Evolutionary conservation across 2,797 vertebrate genomes (phyloP).

Genomic region (Numenius phaeopus): DNA sequence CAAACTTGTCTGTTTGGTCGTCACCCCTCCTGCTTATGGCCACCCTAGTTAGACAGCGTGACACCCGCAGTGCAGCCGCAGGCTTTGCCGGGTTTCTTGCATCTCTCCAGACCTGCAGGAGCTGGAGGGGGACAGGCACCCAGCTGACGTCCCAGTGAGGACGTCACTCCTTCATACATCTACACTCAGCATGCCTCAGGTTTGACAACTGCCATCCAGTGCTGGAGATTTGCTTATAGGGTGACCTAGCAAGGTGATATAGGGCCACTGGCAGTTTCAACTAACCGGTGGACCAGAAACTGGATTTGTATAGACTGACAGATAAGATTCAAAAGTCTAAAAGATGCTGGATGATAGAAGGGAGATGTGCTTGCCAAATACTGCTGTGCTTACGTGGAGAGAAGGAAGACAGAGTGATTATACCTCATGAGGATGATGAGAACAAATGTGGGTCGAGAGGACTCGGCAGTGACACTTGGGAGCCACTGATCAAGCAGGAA

Average conservation of each 20-base stretch:
- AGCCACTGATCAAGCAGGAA: not conserved
- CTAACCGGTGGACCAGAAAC: not conserved
- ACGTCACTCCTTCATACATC: not conserved
- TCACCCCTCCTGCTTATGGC: not conserved
- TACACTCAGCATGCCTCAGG: not conserved
- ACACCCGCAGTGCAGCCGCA: not conserved
- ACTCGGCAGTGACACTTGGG: not conserved
- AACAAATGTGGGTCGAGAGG: not conserved
- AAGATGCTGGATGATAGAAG: not conserved
- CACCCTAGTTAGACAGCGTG: not conserved
- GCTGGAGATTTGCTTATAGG: not conserved
- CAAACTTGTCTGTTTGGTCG: not conserved
- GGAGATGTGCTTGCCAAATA: not conserved
- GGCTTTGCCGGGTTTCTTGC: not conserved
- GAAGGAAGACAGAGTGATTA: not conserved
- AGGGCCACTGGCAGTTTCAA: not conserved
- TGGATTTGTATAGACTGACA: not conserved
- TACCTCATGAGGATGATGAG: not conserved
- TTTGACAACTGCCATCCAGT: too few relatives aligned
- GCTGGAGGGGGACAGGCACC: not conserved
- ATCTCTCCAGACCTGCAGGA: not conserved
- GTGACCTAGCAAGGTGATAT: not conserved
- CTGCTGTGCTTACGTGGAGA: rapidly evolving
- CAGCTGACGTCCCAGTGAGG: not conserved
- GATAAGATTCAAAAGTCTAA: not conserved